Base-by-base conservation (phyloP, 2,113 vertebrate species). In the Lutjanus erythropterus region DNA sequence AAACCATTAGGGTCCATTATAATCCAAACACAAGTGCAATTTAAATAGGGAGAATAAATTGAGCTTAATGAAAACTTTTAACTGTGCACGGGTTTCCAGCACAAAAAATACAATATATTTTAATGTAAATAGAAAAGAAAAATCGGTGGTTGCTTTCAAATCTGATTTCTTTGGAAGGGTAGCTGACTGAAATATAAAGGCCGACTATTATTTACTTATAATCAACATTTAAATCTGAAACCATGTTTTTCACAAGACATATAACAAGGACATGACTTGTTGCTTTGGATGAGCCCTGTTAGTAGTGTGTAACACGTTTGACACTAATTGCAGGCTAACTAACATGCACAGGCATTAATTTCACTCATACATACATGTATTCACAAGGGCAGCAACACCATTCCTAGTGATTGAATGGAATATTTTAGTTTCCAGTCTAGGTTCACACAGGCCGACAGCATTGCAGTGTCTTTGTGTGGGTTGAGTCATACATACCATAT, bases 401-500 rank as follows among this genome's bases (percentile, higher is more conserved):
- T 44, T 70, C 11, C 25, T 46, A 1, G 1, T 14, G 5, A 62
- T 23, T 69, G 19, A 65, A 50, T 42, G 15, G 37, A 52, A 69
- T 53, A 19, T 7, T 31, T 74, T 59, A 47, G 15, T 55, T 49
- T 60, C 50, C 3, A 1, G 14, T 67, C 16, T 25, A 29, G 9
- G 15, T 71, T 81, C 50, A 31, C 6, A 16, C 21, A 21, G 21
- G 52, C 33, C 29, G 21, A 46, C n/a, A 0, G 44, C 0, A 1
- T 42, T 11, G 44, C n/a, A n/a, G n/a, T 59, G 31, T 64, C 61
- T 25, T 53, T 64, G 49, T 55, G n/a, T 33, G 69, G 33, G 41
- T 49, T 64, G 29, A 62, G 18, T 55, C 49, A 62, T 18, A 15
- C 16, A 19, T 35, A 12, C n/a, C 27, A 29, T 72, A 4, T 59